Evolutionary conservation across 2,888 invertebrate species (phyloP), one percentile per base, ranked within the genome.

Genomic region (Troides aeacus): DNA sequence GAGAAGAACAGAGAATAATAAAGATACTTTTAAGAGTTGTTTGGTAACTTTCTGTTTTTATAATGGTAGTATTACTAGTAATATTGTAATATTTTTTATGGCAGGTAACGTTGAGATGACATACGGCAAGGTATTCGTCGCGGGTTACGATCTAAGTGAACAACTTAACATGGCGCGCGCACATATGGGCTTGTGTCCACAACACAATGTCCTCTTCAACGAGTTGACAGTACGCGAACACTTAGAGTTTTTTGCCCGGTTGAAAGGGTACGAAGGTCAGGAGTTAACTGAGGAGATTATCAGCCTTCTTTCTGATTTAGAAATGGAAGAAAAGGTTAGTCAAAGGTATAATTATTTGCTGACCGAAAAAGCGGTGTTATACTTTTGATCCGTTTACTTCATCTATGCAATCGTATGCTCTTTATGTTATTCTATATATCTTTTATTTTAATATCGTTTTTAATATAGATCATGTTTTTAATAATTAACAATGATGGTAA

Each of bases 141-240:
- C 95, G 71, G 96, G 96, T 21, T 94, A 93, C 79, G 95, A 97
- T 80, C 95, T 97, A 73, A 81, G 93, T 15, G 93, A 87, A 0
- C 94, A 96, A 75, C 93, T 95, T 68, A 85, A 87, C 15, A 89
- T 89, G 2, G 96, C 96, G 0, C 93, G 97, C 18, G 91, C 93
- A 64, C 95, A 96, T 75, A 90, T 97, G 62, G 97, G 97, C 0
- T 89, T 97, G 36, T 97, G 97, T 88, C 97, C 97, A 0, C 97
- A 98, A 80, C 96, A 97, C 83, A 96, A 98, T 85, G 95, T 97
- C 7, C 92, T 98, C 1, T 97, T 97, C 82, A 95, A 96, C 74
- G 96, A 96, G 72, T 91, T 98, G 57, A 97, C 97, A 0, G 97
- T 97, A 1, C 91, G 92, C 36, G 97, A 98, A 85, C 97, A 98